Percentiles rank a stretch among this genome's conserved stretches.
phyloP scores from a whole-genome alignment of 2,113 vertebrate species.

The Rhizomys pruinosus region DNA sequence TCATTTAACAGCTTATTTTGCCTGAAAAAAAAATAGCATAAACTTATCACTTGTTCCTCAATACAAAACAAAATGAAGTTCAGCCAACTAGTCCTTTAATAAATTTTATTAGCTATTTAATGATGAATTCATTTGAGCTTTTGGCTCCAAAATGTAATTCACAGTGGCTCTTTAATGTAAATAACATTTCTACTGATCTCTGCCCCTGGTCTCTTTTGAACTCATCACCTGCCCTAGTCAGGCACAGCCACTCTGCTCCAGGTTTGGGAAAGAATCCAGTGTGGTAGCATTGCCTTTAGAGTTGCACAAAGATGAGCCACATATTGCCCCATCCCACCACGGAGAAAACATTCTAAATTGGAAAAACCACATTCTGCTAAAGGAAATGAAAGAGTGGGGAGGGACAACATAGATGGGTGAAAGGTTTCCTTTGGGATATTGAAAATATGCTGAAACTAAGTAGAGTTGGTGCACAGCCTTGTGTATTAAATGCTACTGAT shows the following conservation, averaged over 20 bases:
- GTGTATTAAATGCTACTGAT: neutral
- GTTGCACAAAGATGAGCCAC: no score
- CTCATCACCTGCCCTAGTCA: no score
- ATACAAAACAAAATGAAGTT: constrained; percentile 79
- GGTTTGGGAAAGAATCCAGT: no score
- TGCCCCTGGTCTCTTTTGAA: no score
- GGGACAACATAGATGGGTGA: neutral
- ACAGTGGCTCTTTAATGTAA: constrained; percentile 70
- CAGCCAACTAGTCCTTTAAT: constrained; percentile 84
- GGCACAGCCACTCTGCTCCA: no score
- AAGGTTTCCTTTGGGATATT: neutral
- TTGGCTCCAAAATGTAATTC: constrained; percentile 82
- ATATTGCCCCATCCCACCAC: no score
- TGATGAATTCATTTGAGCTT: constrained; percentile 82
- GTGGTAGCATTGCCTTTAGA: no score
- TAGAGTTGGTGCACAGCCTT: neutral
- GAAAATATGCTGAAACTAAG: neutral
- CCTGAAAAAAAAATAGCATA: constrained; percentile 28
- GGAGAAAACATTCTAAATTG: no score
- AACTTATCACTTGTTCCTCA: constrained; percentile 69
- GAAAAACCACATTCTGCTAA: neutral
- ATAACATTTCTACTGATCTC: constrained; percentile 72
- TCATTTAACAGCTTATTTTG: constrained; percentile 70
- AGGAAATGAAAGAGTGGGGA: neutral
- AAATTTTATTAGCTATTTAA: constrained; percentile 84